These are phyloP conservation scores for Fistularia tabacaria DNA, from an alignment of 2,797 vertebrate genomes.

Conservation along the genomic window DNA sequence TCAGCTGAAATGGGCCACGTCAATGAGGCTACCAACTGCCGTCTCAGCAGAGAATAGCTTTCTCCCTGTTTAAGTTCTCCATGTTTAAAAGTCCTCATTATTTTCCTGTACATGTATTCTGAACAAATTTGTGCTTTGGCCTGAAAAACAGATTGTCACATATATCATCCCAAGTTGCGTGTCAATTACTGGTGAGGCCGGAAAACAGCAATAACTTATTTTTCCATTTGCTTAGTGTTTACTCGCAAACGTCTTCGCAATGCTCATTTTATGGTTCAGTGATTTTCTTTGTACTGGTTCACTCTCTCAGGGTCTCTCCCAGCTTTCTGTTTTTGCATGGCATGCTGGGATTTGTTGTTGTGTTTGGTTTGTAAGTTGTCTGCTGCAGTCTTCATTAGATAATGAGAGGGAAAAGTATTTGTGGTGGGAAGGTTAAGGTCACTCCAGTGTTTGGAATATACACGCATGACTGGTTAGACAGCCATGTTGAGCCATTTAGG, in stretches of 20 bases:
- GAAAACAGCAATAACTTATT: not conserved
- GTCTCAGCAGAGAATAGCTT: not conserved
- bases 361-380: constrained; percentile 53
- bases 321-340: constrained; percentile 48
- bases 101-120: no score
- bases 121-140: not conserved
- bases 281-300: constrained; percentile 14
- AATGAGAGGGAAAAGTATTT: constrained; percentile 51
- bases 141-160: not conserved
- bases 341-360: constrained; percentile 52
- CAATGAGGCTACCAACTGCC: not conserved
- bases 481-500: constrained; percentile 17
- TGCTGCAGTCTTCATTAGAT: constrained; percentile 48
- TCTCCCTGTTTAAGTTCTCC: not conserved
- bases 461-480: constrained; percentile 41
- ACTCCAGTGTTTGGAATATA: constrained; percentile 49
- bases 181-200: not conserved
- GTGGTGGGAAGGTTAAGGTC: constrained; percentile 55
- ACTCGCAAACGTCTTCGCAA: constrained; percentile 26
- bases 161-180: constrained; percentile 3
- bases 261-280: constrained; percentile 22
- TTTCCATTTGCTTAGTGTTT: constrained; percentile 27
- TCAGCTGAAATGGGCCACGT: no score
- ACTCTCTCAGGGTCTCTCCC: constrained; percentile 9
- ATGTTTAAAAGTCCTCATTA: no score